These are phyloP conservation scores for Bombylius major DNA, from an alignment of 2,888 invertebrate genomes.

Conservation along the genomic window DNA sequence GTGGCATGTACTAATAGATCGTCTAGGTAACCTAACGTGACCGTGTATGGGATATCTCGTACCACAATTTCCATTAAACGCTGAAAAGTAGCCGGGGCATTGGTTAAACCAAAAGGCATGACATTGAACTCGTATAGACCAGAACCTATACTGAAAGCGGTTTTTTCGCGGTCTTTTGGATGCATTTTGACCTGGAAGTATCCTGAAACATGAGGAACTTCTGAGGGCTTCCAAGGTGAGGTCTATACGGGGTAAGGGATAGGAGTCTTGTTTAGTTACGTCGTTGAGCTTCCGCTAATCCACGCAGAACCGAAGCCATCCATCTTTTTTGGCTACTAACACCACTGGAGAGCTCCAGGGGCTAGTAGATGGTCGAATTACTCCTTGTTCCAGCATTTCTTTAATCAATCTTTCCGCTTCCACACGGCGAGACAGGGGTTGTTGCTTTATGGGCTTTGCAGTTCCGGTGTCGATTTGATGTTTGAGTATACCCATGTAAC, in stretches of 20 bases:
- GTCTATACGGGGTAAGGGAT: neutral
- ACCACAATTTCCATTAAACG: neutral
- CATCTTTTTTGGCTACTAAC: neutral
- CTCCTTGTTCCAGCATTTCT: neutral
- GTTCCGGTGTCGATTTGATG: too few relatives aligned
- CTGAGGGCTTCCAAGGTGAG: neutral
- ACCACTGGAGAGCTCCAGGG: neutral
- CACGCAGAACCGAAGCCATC: too few relatives aligned
- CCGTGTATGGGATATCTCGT: neutral
- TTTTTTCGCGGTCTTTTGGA: neutral
- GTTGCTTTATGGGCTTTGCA: too few relatives aligned
- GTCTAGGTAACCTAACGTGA: neutral
- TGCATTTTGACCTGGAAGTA: neutral
- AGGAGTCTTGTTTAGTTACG: too few relatives aligned
- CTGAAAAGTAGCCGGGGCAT: neutral
- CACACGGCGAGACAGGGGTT: too few relatives aligned
- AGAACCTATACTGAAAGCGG: neutral
- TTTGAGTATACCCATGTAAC: too few relatives aligned
- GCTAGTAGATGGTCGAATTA: neutral
- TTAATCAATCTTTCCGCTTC: neutral
- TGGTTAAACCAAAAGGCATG: neutral
- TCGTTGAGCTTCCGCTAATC: too few relatives aligned
- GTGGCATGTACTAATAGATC: neutral
- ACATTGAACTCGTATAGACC: neutral
- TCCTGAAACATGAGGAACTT: neutral